A percentile compares a stretch with the other conserved stretches of the same genome.
phyloP scores from a whole-genome alignment of 2,113 vertebrate species.

The Phylloscopus trochiloides region DNA sequence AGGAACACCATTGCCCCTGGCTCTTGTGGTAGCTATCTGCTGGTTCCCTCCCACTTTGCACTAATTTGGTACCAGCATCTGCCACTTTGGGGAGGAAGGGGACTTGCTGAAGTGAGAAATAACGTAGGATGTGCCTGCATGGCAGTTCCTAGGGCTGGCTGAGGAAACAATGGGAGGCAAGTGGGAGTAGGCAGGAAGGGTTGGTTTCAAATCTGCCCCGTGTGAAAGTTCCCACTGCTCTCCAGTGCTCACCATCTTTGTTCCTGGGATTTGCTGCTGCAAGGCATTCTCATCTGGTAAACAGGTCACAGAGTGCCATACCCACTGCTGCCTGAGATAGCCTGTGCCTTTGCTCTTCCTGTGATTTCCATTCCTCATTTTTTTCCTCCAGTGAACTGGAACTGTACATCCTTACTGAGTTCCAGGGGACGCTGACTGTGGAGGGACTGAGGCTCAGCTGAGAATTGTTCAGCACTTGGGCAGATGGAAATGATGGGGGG shows the following conservation, averaged over 20 bases:
- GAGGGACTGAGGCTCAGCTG: not conserved
- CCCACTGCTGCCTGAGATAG: not conserved
- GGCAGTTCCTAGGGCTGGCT: not conserved
- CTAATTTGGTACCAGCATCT: conserved; percentile 36
- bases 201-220: not conserved
- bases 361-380: not conserved
- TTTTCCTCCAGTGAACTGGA: not conserved
- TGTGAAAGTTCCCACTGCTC: not conserved
- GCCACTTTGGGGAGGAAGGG: conserved; percentile 29
- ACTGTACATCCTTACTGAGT: not conserved
- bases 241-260: not conserved
- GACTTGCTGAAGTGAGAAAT: conserved; percentile 45
- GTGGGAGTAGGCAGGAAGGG: conserved; percentile 35
- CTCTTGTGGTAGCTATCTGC: conserved; percentile 34
- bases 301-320: not conserved
- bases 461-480: not conserved
- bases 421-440: not conserved
- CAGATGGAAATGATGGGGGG: not conserved
- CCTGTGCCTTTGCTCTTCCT: not conserved
- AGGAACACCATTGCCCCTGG: conserved; percentile 10
- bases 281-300: not conserved
- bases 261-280: not conserved
- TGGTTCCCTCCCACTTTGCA: conserved; percentile 10
- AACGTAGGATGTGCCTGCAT: conserved; percentile 18
- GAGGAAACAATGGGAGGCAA: conserved; percentile 32